These are phyloP conservation scores for Euplagia quadripunctaria DNA, from an alignment of 2,888 invertebrate species.

Conservation along the genomic window DNA sequence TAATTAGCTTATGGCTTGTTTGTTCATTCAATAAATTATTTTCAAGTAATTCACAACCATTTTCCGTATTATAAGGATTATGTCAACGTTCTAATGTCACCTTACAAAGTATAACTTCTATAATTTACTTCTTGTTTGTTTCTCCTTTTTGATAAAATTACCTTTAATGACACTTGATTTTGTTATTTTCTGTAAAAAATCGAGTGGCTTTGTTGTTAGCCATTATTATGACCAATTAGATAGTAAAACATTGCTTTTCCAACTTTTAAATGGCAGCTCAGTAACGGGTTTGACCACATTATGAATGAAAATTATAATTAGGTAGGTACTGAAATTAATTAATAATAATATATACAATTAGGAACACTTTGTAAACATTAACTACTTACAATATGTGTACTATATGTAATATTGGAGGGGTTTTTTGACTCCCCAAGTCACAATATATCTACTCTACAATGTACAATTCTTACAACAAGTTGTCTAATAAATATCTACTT, in stretches of 20 bases:
- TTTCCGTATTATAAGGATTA: neutral
- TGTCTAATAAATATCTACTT: slow-evolving; percentile 14
- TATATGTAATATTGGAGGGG: slow-evolving; percentile 2
- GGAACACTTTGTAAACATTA: neutral
- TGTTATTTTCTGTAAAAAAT: neutral
- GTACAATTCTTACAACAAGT: slow-evolving; percentile 18
- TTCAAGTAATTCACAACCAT: neutral
- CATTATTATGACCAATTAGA: neutral
- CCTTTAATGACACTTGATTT: neutral
- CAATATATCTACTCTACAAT: slow-evolving; percentile 21
- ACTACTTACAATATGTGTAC: neutral
- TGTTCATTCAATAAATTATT: neutral
- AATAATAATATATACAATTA: neutral
- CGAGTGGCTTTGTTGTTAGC: neutral
- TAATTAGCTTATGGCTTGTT: neutral
- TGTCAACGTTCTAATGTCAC: neutral
- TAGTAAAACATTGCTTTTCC: too few relatives aligned
- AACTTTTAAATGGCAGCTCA: too few relatives aligned
- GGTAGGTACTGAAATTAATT: neutral
- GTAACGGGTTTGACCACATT: neutral
- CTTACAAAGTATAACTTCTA: too few relatives aligned
- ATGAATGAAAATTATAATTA: neutral
- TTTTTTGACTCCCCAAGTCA: slow-evolving; percentile 28
- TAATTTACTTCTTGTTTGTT: neutral
- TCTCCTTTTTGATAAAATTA: too few relatives aligned